Percentiles rank a stretch among this genome's conserved stretches.
Conservation (phyloP, 1,140 invertebrate species). For the Xylocopa sonorina region DNA sequence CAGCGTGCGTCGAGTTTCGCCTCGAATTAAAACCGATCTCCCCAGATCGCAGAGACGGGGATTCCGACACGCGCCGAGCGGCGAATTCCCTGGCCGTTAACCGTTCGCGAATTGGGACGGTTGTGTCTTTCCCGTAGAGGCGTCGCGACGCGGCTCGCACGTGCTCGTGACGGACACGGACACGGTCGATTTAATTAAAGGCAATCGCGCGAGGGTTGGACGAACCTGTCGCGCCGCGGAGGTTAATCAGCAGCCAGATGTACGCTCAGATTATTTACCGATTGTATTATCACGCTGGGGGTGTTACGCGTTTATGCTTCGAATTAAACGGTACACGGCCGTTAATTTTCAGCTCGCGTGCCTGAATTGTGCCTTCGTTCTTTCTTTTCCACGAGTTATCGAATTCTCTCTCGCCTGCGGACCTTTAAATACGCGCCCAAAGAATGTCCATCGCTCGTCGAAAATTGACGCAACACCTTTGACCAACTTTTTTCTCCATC, state of each 20-base stretch:
- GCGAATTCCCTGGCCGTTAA: not conserved
- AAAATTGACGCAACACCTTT: too few relatives aligned
- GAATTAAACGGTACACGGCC: constrained; percentile 35
- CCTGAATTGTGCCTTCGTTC: not conserved
- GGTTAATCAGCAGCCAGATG: constrained; percentile 38
- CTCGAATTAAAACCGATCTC: too few relatives aligned
- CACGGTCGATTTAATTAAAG: constrained; percentile 67
- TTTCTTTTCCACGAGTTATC: constrained; percentile 26
- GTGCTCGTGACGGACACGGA: constrained; percentile 60
- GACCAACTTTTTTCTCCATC: too few relatives aligned
- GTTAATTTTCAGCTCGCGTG: constrained; percentile 38
- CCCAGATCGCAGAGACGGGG: too few relatives aligned
- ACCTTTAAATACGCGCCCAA: too few relatives aligned
- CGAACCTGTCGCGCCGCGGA: constrained; percentile 19
- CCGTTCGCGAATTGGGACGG: constrained; percentile 40
- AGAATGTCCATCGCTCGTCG: too few relatives aligned
- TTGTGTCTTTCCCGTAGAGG: constrained; percentile 50
- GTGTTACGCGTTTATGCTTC: constrained; percentile 21
- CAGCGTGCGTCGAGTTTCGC: not conserved
- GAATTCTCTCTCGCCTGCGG: constrained; percentile 23
- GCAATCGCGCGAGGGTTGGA: constrained; percentile 52
- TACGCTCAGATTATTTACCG: constrained; percentile 38
- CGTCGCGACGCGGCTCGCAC: constrained; percentile 46
- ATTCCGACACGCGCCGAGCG: too few relatives aligned
- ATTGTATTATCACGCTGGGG: constrained; percentile 22